phyloP scores from a whole-genome alignment of 2,113 vertebrate genomes.

The Leucosticte australis region DNA sequence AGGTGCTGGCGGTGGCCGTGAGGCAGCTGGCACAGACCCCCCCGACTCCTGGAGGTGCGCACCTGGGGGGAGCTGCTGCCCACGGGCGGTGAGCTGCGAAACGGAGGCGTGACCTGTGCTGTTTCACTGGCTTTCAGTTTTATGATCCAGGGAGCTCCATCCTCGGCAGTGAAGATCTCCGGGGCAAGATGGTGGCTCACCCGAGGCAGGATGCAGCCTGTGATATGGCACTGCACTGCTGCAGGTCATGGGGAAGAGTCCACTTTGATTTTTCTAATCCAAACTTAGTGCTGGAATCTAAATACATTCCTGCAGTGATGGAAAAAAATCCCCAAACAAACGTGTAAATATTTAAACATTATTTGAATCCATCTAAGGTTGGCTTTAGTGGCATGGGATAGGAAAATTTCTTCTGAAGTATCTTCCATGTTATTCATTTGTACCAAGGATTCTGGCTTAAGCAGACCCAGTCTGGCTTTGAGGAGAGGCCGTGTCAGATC shows the following conservation, averaged over 20 bases:
- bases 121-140: constrained; percentile 65
- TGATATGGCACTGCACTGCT: neutral
- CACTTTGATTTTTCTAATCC: neutral
- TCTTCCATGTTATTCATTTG: neutral
- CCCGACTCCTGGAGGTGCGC: constrained; percentile 72
- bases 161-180: constrained; percentile 76
- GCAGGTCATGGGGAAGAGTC: neutral
- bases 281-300: neutral
- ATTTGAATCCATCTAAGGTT: neutral
- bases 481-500: fast-evolving
- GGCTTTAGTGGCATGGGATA: neutral
- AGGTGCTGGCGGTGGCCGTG: constrained; percentile 71
- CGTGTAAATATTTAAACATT: neutral
- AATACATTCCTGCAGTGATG: neutral
- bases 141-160: constrained; percentile 75
- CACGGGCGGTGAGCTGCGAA: fast-evolving
- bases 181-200: constrained; percentile 48
- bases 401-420: neutral
- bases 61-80: fast-evolving
- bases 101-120: fast-evolving
- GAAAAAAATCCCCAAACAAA: neutral
- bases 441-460: neutral
- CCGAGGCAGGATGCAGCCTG: neutral
- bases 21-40: constrained; percentile 70
- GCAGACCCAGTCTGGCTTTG: neutral